phyloP scores from a whole-genome alignment of 2,113 vertebrate species.

The Barnardius zonarius region DNA sequence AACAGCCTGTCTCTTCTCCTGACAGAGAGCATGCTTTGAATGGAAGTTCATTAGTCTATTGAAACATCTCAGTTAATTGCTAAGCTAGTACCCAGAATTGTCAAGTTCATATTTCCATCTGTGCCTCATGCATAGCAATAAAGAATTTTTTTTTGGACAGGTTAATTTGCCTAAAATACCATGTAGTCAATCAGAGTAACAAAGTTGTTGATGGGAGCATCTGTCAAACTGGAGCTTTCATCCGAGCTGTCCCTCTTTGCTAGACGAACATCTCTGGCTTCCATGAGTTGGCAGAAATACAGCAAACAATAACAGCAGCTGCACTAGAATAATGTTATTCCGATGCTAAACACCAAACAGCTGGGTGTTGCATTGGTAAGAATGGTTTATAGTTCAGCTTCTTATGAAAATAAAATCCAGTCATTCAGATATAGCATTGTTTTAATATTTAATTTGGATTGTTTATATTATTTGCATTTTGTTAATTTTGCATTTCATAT shows the following conservation, averaged over 20 bases:
- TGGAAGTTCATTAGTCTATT: constrained; percentile 73
- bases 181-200: constrained; percentile 70
- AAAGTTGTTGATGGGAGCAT: constrained; percentile 67
- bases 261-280: constrained; percentile 43
- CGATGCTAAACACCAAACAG: constrained; percentile 32
- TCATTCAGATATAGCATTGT: constrained; percentile 49
- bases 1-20: constrained; percentile 57
- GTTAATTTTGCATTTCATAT: constrained; percentile 67
- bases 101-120: constrained; percentile 74
- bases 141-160: constrained; percentile 70
- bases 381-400: constrained; percentile 7
- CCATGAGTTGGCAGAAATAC: constrained; percentile 50
- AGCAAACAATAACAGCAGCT: constrained; percentile 61
- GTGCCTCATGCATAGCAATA: constrained; percentile 61
- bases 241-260: constrained; percentile 43
- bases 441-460: constrained; percentile 55
- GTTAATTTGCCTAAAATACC: constrained; percentile 78
- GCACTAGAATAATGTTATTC: constrained; percentile 52
- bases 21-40: constrained; percentile 57
- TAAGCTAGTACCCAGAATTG: constrained; percentile 60
- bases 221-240: constrained; percentile 63
- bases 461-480: constrained; percentile 63
- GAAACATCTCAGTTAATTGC: constrained; percentile 73
- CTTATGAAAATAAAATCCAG: constrained; percentile 56
- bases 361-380: constrained; percentile 51